phyloP scores from a whole-genome alignment of 2,888 invertebrate species.

The Scotopteryx bipunctaria region DNA sequence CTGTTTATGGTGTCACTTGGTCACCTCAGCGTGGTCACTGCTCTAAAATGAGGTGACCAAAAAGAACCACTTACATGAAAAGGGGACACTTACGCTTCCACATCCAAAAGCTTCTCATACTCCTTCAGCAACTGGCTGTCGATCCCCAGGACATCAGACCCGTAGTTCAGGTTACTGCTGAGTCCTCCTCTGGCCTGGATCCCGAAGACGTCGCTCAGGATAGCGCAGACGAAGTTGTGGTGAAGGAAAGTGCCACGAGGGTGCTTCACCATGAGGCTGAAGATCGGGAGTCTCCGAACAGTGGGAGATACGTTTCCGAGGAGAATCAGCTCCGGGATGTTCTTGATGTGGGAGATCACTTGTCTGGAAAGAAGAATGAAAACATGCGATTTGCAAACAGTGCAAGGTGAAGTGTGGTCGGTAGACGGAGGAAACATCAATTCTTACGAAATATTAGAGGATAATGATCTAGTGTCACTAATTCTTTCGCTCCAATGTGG shows the following conservation, averaged over 20 bases:
- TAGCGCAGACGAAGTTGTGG: conserved; percentile 93
- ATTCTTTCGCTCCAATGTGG: too few relatives aligned
- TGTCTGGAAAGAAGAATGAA: conserved; percentile 82
- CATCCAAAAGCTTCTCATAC: conserved; percentile 85
- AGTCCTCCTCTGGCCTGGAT: conserved; percentile 93
- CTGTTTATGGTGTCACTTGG: too few relatives aligned
- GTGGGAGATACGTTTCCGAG: conserved; percentile 88
- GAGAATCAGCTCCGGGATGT: conserved; percentile 90
- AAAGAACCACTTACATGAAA: too few relatives aligned
- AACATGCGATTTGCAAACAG: too few relatives aligned
- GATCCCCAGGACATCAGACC: conserved; percentile 93
- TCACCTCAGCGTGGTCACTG: too few relatives aligned
- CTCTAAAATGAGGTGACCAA: too few relatives aligned
- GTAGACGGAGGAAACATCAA: too few relatives aligned
- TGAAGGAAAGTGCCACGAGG: conserved; percentile 92
- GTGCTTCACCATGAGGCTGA: conserved; percentile 93
- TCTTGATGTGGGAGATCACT: conserved; percentile 90
- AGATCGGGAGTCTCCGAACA: conserved; percentile 89
- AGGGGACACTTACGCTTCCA: conserved; percentile 69
- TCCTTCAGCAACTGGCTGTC: conserved; percentile 88
- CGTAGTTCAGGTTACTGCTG: conserved; percentile 92
- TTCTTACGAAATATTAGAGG: too few relatives aligned
- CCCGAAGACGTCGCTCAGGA: conserved; percentile 95
- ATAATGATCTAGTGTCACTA: too few relatives aligned
- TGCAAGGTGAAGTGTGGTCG: too few relatives aligned